phyloP scores from a whole-genome alignment of 1,140 invertebrate genomes.

The Spodoptera litura region DNA sequence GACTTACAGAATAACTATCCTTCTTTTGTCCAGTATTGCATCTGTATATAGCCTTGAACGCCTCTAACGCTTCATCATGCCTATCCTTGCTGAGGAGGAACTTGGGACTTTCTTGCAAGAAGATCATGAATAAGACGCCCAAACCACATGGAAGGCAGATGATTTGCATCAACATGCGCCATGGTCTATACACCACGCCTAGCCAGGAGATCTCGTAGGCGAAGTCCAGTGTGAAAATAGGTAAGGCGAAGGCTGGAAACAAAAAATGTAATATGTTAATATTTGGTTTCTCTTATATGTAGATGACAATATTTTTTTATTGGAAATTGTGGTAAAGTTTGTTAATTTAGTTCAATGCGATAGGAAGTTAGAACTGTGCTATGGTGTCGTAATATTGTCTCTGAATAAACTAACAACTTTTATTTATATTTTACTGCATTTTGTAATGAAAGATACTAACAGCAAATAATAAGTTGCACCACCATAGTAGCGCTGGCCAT shows the following conservation, averaged over 20 bases:
- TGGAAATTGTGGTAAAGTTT: too few relatives aligned
- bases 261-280: constrained; percentile 7
- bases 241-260: constrained; percentile 67
- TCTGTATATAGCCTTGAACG: constrained; percentile 65
- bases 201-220: constrained; percentile 61
- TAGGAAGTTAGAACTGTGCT: too few relatives aligned
- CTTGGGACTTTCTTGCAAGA: constrained; percentile 88
- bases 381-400: too few relatives aligned
- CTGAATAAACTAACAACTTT: too few relatives aligned
- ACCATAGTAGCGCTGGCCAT: constrained; percentile 75
- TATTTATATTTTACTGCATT: too few relatives aligned
- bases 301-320: too few relatives aligned
- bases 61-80: constrained; percentile 69
- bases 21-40: constrained; percentile 62
- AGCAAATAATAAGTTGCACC: constrained; percentile 67
- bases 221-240: constrained; percentile 65
- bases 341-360: too few relatives aligned
- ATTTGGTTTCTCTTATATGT: too few relatives aligned
- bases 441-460: constrained; percentile 52
- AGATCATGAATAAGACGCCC: constrained; percentile 85
- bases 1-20: constrained; percentile 64
- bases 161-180: constrained; percentile 89
- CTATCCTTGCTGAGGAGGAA: constrained; percentile 83
- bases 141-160: constrained; percentile 88
- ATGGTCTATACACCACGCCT: constrained; percentile 86